A percentile compares a stretch with the other conserved stretches of the same genome.
Evolutionary conservation across 2,113 vertebrate genomes (phyloP).

Genomic region (Phaethornis superciliosus): DNA sequence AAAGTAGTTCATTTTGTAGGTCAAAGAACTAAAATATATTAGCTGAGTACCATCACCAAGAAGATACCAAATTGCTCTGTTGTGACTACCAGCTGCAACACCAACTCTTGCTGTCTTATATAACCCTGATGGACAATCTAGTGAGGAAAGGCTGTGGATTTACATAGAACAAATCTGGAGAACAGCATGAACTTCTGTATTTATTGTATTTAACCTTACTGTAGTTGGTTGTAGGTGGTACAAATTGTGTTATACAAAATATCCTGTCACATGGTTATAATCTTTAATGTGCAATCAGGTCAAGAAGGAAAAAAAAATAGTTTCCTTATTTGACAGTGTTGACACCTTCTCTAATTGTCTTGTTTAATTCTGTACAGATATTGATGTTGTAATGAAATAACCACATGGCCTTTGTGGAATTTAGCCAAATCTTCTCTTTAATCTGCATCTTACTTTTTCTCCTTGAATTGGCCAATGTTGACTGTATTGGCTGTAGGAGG

Average conservation of each 20-base stretch:
- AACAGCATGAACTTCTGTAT: background rate
- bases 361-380: background rate
- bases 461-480: background rate
- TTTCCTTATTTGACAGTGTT: background rate
- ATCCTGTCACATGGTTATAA: background rate
- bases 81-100: background rate
- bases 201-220: background rate
- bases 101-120: background rate
- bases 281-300: background rate
- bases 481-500: background rate
- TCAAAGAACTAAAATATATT: constrained; percentile 1
- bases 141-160: background rate
- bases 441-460: constrained; percentile 19
- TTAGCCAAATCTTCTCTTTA: constrained; percentile 29
- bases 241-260: background rate
- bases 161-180: background rate
- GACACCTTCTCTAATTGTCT: background rate
- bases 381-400: background rate
- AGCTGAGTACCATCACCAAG: background rate
- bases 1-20: constrained; percentile 7
- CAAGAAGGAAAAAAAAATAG: background rate
- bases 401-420: background rate
- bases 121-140: background rate
- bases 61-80: background rate
- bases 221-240: background rate